Evolutionary conservation across 1,140 invertebrate species (phyloP), one percentile per base, ranked within the genome.

Genomic region (Tetramorium simillimum): DNA sequence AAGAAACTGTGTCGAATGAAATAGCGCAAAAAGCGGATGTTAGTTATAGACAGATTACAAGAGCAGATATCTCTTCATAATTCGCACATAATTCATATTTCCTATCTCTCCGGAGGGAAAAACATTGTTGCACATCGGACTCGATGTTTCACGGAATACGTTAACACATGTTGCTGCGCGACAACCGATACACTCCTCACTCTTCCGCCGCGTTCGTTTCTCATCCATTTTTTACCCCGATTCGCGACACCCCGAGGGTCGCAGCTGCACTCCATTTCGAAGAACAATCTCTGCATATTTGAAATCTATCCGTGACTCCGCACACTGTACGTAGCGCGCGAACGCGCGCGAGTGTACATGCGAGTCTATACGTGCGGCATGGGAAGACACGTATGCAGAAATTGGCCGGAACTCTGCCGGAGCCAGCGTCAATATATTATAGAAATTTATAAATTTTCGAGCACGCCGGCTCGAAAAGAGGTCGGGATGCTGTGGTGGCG

Each of bases 271-370:
- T 92, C 88, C 87, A 91, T 92, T 92, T 88, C 91, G 87, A 91
- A 88, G 88, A 92, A 92, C 92, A 92, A 93, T 93, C 92, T 93
- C 90, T 92, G 90, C 92, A 93, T 93, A 93, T 93, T 93, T 93
- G 92, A 93, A 93, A 93, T 93, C 92, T 92, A 93, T 93, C 91
- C 88, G 85, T 72, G 73, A 67, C 84, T 69, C 49, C 65, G 33
- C 80, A 56, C 51, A 10, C 65, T 56, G n/a, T 43, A n/a, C 28
- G 49, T 70, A 51, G 33, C 56, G 53, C 12, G 10, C 43, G 58
- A 37, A 65, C 43, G 24, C n/a, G 24, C 43, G 43, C 56, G 43
- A 37, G 21, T 18, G 4, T 63, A 24, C 28, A 58, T 12, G 21
- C n/a, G 46, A 40, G 49, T 10, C 53, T 24, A 40, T 62, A 65